A percentile compares a stretch with the other conserved stretches of the same genome.
phyloP scores from a whole-genome alignment of 2,113 vertebrate genomes.

The Nothobranchius furzeri region DNA sequence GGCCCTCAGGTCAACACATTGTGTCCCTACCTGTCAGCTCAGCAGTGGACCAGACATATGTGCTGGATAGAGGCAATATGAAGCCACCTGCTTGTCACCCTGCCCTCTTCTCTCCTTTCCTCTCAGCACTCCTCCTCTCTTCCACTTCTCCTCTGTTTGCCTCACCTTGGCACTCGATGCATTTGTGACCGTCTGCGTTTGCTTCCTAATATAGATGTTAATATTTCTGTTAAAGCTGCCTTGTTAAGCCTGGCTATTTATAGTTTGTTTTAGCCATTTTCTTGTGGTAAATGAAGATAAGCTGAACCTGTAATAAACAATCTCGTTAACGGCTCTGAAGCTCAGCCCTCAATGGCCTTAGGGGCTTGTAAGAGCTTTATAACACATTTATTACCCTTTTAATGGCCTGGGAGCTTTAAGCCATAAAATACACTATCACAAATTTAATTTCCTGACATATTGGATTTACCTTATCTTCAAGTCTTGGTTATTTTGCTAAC shows the following conservation, averaged over 20 bases:
- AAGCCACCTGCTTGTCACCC: constrained; percentile 50
- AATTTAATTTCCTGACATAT: constrained; percentile 68
- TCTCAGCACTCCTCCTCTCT: not conserved
- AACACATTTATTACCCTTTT: constrained; percentile 80
- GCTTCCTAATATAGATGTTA: constrained; percentile 11
- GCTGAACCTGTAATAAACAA: constrained; percentile 75
- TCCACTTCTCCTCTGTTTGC: constrained; percentile 9
- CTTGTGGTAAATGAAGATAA: constrained; percentile 73
- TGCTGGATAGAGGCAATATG: constrained; percentile 52
- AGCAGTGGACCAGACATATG: constrained; percentile 59
- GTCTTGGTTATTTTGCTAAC: constrained; percentile 59
- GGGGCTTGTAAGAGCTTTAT: constrained; percentile 76
- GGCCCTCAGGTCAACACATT: constrained; percentile 62
- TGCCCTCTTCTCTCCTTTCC: constrained; percentile 33
- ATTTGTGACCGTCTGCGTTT: constrained; percentile 35
- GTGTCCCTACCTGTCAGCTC: constrained; percentile 64
- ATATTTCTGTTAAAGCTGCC: constrained; percentile 18
- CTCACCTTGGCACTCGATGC: constrained; percentile 46
- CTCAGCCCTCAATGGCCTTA: constrained; percentile 69
- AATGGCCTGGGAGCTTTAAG: constrained; percentile 67
- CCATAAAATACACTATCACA: constrained; percentile 66
- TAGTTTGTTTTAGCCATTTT: constrained; percentile 60
- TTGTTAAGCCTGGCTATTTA: constrained; percentile 59
- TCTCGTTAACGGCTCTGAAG: constrained; percentile 76
- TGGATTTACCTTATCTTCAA: constrained; percentile 63